Evolutionary conservation across 2,888 invertebrate species (phyloP).

Genomic region (Macrosoma leucophasiata): DNA sequence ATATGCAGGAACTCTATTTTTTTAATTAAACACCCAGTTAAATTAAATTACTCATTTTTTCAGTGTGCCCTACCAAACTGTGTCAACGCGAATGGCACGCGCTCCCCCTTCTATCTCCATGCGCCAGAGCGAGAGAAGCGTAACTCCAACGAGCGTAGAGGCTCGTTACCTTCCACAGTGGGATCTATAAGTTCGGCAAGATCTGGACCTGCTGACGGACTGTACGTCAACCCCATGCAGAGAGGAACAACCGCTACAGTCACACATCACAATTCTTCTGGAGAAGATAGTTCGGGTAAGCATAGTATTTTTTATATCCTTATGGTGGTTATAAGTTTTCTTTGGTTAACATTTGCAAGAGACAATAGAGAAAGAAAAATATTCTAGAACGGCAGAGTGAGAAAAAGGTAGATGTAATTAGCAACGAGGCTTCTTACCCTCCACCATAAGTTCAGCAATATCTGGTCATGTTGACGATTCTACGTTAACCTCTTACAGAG

Average conservation of each 20-base stretch:
- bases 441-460: no score
- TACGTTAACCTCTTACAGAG: no score
- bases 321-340: no score
- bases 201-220: constrained; percentile 82
- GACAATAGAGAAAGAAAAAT: no score
- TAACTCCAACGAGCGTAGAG: constrained; percentile 50
- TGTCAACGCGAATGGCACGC: constrained; percentile 61
- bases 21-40: no score
- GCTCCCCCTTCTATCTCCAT: constrained; percentile 84
- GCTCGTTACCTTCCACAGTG: constrained; percentile 53
- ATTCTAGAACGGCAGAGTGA: no score
- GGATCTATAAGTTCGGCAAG: constrained; percentile 58
- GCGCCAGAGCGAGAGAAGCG: constrained; percentile 74
- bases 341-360: no score
- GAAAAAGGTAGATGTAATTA: no score
- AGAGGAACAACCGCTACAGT: constrained; percentile 45
- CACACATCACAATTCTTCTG: constrained; percentile 56
- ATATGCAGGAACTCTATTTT: no score
- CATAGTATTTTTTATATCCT: no score
- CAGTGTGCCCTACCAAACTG: constrained; percentile 75
- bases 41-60: constrained; percentile 33
- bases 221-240: constrained; percentile 90
- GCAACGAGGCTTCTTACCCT: no score
- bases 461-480: no score
- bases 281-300: constrained; percentile 64